Percentiles rank a stretch among this genome's conserved stretches.
These are phyloP conservation scores for Paracanthobrama guichenoti DNA, from an alignment of 2,113 vertebrate species.

Conservation along the genomic window DNA sequence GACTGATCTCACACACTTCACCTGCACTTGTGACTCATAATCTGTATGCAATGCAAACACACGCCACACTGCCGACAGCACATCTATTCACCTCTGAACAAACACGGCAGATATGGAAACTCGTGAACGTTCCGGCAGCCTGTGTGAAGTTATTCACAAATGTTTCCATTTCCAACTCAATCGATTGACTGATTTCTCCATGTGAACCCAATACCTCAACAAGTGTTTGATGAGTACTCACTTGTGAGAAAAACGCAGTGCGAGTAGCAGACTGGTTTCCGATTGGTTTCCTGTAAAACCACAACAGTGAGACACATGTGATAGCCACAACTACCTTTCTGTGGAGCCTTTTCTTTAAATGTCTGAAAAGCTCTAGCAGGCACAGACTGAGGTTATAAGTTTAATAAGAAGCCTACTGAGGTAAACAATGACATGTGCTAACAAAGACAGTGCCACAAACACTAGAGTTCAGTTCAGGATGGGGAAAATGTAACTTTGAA, in stretches of 20 bases:
- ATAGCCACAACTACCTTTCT: slow-evolving; percentile 2
- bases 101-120: slow-evolving; percentile 36
- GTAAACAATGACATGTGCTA: no score
- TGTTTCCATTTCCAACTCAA: neutral
- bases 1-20: slow-evolving; percentile 31
- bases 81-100: slow-evolving; percentile 27
- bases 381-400: neutral
- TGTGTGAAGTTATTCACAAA: neutral
- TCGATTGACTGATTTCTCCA: neutral
- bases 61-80: slow-evolving; percentile 9
- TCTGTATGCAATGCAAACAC: slow-evolving; percentile 41
- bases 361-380: neutral
- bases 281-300: slow-evolving; percentile 62
- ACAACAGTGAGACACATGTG: slow-evolving; percentile 44
- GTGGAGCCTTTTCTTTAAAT: neutral
- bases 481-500: no score
- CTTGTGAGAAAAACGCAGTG: neutral
- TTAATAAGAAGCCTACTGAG: no score
- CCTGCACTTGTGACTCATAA: slow-evolving; percentile 28
- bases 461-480: no score
- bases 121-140: neutral
- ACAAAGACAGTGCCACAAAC: no score
- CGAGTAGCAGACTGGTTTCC: slow-evolving; percentile 53
- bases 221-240: neutral
- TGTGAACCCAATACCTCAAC: neutral